phyloP scores from a whole-genome alignment of 2,888 invertebrate species.

The Polia nebulosa region DNA sequence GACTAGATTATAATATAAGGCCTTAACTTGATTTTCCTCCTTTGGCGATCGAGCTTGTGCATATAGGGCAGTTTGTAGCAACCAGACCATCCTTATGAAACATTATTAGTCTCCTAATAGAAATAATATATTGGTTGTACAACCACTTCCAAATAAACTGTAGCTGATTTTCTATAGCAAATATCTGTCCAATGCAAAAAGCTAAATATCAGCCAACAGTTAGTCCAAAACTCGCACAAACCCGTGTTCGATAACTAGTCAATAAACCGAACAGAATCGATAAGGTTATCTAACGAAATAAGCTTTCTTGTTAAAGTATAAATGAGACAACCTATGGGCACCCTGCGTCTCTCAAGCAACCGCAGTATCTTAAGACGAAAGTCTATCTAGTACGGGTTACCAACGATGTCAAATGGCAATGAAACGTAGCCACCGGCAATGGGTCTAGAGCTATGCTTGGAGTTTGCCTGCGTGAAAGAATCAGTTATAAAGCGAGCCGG shows the following conservation, averaged over 20 bases:
- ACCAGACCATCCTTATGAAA: neutral
- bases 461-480: too few relatives aligned
- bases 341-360: too few relatives aligned
- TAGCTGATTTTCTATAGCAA: neutral
- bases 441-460: too few relatives aligned
- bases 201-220: slow-evolving; percentile 3
- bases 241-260: slow-evolving; percentile 31
- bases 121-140: neutral
- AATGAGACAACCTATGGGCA: slow-evolving; percentile 18
- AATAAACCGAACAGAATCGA: slow-evolving; percentile 39
- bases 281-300: slow-evolving; percentile 38
- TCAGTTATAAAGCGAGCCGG: too few relatives aligned
- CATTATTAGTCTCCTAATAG: neutral
- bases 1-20: neutral
- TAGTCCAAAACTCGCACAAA: slow-evolving; percentile 13
- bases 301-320: slow-evolving; percentile 18
- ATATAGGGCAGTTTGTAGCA: neutral
- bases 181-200: neutral
- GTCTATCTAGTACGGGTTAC: too few relatives aligned
- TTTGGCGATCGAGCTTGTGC: neutral
- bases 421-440: too few relatives aligned
- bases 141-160: neutral
- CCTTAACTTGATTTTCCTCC: neutral
- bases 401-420: too few relatives aligned
- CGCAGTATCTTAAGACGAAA: too few relatives aligned